phyloP scores from a whole-genome alignment of 2,888 invertebrate genomes.

The Dendrolimus pini region DNA sequence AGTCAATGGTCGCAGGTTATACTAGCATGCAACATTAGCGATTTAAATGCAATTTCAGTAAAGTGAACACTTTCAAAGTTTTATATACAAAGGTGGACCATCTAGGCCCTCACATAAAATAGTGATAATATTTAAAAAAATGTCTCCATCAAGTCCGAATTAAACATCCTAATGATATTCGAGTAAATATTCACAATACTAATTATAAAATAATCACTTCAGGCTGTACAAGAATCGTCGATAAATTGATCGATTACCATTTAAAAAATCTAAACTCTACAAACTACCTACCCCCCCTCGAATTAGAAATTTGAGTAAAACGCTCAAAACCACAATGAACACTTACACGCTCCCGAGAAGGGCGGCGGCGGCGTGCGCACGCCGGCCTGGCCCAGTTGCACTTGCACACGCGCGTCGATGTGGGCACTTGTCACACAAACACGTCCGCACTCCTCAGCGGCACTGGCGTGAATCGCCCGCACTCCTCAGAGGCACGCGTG shows the following conservation, averaged over 20 bases:
- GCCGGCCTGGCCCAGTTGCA: slow-evolving; percentile 16
- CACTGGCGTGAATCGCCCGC: background rate
- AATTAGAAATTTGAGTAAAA: slow-evolving; percentile 54
- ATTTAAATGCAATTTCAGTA: slow-evolving; percentile 70
- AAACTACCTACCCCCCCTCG: slow-evolving; percentile 44
- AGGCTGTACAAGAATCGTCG: slow-evolving; percentile 50
- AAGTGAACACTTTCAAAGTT: slow-evolving; percentile 69
- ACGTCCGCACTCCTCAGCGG: background rate
- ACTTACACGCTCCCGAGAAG: slow-evolving; percentile 34
- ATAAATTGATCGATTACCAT: slow-evolving; percentile 39
- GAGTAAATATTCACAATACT: slow-evolving; percentile 70
- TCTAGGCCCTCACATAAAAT: slow-evolving; percentile 36
- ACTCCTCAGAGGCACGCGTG: too few relatives aligned
- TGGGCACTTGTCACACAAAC: slow-evolving; percentile 2
- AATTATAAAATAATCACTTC: slow-evolving; percentile 51
- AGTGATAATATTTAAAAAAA: slow-evolving; percentile 34
- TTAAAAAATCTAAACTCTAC: slow-evolving; percentile 47
- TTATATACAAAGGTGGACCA: slow-evolving; percentile 60
- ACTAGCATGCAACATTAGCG: slow-evolving; percentile 65
- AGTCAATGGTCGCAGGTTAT: slow-evolving; percentile 22
- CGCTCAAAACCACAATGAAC: slow-evolving; percentile 55
- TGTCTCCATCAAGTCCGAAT: slow-evolving; percentile 48
- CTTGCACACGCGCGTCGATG: slow-evolving; percentile 8
- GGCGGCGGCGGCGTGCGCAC: slow-evolving; percentile 4
- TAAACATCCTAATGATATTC: slow-evolving; percentile 63